A percentile compares a stretch with the other conserved stretches of the same genome.
Evolutionary conservation across 2,888 invertebrate species (phyloP).

Genomic region (Leptinotarsa haldemani): DNA sequence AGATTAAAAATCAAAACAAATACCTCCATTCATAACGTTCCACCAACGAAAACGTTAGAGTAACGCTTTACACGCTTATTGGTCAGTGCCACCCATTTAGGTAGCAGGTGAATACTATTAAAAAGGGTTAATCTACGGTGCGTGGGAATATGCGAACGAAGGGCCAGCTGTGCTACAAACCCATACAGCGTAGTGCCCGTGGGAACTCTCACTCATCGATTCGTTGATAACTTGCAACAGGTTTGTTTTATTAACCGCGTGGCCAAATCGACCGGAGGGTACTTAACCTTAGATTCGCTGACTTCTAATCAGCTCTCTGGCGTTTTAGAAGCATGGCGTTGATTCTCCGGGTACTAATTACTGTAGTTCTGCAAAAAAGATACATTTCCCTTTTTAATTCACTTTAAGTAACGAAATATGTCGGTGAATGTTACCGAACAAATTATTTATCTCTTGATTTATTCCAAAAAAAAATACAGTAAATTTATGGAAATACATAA

Average conservation of each 20-base stretch:
- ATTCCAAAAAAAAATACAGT: no score
- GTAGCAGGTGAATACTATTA: constrained; percentile 55
- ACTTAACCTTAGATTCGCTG: constrained; percentile 7
- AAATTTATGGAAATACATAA: no score
- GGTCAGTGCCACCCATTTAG: constrained; percentile 36
- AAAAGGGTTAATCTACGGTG: constrained; percentile 53
- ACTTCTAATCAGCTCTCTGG: background rate
- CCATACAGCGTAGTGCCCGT: constrained; percentile 49
- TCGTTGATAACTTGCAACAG: constrained; percentile 51
- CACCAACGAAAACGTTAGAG: constrained; percentile 22
- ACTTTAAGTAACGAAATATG: no score
- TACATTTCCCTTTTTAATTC: no score
- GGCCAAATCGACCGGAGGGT: constrained; percentile 16
- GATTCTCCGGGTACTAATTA: no score
- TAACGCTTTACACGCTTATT: constrained; percentile 34
- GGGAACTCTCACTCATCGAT: constrained; percentile 51
- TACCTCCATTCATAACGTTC: constrained; percentile 38
- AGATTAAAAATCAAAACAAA: constrained; percentile 30
- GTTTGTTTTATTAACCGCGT: constrained; percentile 44
- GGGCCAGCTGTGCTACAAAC: constrained; percentile 52
- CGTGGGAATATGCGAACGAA: constrained; percentile 55
- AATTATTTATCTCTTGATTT: no score
- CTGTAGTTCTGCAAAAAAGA: no score
- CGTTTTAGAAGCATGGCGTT: no score
- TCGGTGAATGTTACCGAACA: no score